Percentiles rank a stretch among this genome's conserved stretches.
phyloP scores from a whole-genome alignment of 2,797 vertebrate genomes.

The Phalloptychus januarius region DNA sequence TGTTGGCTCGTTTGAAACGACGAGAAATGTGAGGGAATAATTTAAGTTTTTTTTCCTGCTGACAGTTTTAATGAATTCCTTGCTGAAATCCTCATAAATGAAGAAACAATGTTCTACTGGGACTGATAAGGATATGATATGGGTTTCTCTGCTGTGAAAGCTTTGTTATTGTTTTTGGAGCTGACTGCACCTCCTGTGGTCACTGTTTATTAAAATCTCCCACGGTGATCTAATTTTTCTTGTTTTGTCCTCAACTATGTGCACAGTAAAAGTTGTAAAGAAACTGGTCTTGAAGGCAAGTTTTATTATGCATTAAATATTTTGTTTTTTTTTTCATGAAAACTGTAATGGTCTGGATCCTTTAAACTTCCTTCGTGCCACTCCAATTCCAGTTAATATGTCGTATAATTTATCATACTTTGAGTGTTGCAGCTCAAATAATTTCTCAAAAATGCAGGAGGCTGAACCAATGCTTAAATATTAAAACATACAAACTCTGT shows the following conservation, averaged over 20 bases:
- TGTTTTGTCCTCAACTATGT: neutral
- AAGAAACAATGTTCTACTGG: neutral
- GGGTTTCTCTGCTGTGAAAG: slow-evolving; percentile 2
- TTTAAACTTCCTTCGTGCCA: neutral
- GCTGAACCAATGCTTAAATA: neutral
- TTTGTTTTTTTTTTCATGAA: neutral
- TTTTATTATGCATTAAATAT: neutral
- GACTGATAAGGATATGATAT: neutral
- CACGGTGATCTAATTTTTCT: neutral
- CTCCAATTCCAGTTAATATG: neutral
- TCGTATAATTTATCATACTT: neutral
- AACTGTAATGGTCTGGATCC: neutral
- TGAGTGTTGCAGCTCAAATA: neutral
- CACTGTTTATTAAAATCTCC: neutral
- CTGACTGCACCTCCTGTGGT: neutral
- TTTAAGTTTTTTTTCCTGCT: neutral
- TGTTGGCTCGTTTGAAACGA: neutral
- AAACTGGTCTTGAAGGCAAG: neutral
- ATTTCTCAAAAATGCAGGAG: neutral
- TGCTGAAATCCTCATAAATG: neutral
- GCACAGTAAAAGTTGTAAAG: neutral
- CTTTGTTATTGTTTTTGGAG: slow-evolving; percentile 1
- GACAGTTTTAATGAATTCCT: slow-evolving; percentile 4
- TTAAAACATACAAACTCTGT: neutral
- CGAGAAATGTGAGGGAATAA: neutral